Evolutionary conservation across 2,888 invertebrate genomes (phyloP), one percentile per base, ranked within the genome.

Genomic region (Meghimatium bilineatum): DNA sequence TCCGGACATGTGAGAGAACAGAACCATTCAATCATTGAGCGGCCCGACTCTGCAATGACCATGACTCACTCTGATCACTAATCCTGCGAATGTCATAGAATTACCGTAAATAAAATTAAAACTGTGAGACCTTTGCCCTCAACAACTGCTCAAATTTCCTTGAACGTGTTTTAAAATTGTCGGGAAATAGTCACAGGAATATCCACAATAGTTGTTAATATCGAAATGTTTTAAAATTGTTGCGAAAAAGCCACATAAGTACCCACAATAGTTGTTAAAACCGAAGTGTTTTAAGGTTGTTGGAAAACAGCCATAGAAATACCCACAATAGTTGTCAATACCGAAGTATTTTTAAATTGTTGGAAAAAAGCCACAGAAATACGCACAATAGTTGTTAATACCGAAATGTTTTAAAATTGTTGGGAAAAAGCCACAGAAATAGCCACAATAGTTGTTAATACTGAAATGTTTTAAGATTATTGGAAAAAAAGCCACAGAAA

Each of bases 31-130:
- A 52, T 74, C 74, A 74, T 32, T 49, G 52, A 32, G 26, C 17
- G 32, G 8, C 34, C 6, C 29, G 52, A 29, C 44, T 23, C 29
- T 44, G n/a, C 74, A 20, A 14, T 23, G 23, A 52, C 52, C 74
- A 29, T 74, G 74, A 74, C 32, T 74, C 74, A 74, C 23, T 17
- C 52, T 32, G 74, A 74, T 74, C 74, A 74, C 20, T 32, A 52
- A 29, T 49, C 52, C 52, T 17, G 32, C 20, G 0, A 52, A 32
- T 20, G 74, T 32, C 32, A 52, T 12, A 23, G 72, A 56, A 29
- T 52, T 52, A 74, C 52, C 74, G 32, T 74, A 74, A 74, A 74
- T 29, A 6, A 74, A 74, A 74, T 74, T 52, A 74, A 74, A 74
- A 32, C 32, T 29, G 52, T 0, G 20, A 29, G 74, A 74, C 74